phyloP scores from a whole-genome alignment of 2,797 vertebrate genomes.

The Fistularia commersonii region DNA sequence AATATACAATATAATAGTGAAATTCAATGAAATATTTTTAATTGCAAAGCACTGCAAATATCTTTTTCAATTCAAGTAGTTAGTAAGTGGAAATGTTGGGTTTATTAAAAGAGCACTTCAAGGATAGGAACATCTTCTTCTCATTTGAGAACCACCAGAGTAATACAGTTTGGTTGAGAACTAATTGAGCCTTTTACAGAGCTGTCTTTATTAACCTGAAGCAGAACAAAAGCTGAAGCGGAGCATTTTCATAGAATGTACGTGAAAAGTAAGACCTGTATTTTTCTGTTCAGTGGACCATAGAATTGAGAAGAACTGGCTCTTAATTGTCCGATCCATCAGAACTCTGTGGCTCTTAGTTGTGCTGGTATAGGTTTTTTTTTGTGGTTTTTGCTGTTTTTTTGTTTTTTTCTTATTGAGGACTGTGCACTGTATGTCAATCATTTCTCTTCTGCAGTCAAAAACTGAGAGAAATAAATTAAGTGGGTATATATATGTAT shows the following conservation, averaged over 20 bases:
- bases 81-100: slow-evolving; percentile 34
- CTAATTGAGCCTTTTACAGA: slow-evolving; percentile 39
- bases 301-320: no score
- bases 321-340: no score
- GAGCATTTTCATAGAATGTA: slow-evolving; percentile 7
- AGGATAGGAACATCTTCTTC: slow-evolving; percentile 31
- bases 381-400: no score
- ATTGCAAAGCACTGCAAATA: slow-evolving; percentile 56
- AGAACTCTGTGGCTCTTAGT: no score
- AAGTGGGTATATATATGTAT: no score
- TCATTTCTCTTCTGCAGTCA: no score
- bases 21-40: slow-evolving; percentile 53
- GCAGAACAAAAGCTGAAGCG: slow-evolving; percentile 27
- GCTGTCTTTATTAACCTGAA: slow-evolving; percentile 5
- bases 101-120: slow-evolving; percentile 52
- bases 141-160: slow-evolving; percentile 15
- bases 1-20: no score
- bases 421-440: no score
- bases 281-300: background rate
- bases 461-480: no score
- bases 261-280: background rate
- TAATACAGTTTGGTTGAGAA: slow-evolving; percentile 10
- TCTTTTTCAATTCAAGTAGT: slow-evolving; percentile 25
- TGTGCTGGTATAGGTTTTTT: no score
- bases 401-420: no score